phyloP scores from a whole-genome alignment of 2,888 invertebrate species.

The Blastobasis adustella region DNA sequence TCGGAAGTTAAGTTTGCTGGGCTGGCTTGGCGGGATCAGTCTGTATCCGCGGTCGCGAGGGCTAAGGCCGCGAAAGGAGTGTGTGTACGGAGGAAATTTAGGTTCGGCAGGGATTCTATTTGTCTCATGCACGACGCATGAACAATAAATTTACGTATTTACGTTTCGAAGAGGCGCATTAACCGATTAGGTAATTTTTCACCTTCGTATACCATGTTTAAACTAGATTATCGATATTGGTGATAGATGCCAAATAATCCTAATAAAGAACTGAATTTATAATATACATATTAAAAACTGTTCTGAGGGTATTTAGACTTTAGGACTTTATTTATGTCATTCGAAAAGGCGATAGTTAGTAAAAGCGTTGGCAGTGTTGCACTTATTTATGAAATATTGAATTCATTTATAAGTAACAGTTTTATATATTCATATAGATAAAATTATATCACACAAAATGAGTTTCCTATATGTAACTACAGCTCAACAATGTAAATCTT shows the following conservation, averaged over 20 bases:
- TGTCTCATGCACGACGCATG: slow-evolving; percentile 36
- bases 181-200: slow-evolving; percentile 60
- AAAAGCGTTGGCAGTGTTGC: slow-evolving; percentile 24
- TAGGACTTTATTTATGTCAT: slow-evolving; percentile 58
- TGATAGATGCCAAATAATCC: slow-evolving; percentile 74
- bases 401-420: no score
- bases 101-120: slow-evolving; percentile 64
- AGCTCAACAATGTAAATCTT: slow-evolving; percentile 37
- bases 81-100: slow-evolving; percentile 59
- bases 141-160: slow-evolving; percentile 30
- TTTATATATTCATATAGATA: no score
- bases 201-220: slow-evolving; percentile 69
- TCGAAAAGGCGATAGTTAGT: slow-evolving; percentile 34
- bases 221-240: slow-evolving; percentile 65
- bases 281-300: slow-evolving; percentile 63
- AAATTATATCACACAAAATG: slow-evolving; percentile 15
- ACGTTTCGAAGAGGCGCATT: slow-evolving; percentile 55
- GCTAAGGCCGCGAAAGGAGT: slow-evolving; percentile 21
- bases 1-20: no score
- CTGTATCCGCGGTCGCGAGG: slow-evolving; percentile 27
- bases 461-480: slow-evolving; percentile 20
- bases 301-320: slow-evolving; percentile 71
- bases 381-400: slow-evolving; percentile 25
- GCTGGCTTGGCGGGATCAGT: slow-evolving; percentile 1
- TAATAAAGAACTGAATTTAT: slow-evolving; percentile 74